phyloP scores from a whole-genome alignment of 1,140 invertebrate species.

The Belonocnema kinseyi region DNA sequence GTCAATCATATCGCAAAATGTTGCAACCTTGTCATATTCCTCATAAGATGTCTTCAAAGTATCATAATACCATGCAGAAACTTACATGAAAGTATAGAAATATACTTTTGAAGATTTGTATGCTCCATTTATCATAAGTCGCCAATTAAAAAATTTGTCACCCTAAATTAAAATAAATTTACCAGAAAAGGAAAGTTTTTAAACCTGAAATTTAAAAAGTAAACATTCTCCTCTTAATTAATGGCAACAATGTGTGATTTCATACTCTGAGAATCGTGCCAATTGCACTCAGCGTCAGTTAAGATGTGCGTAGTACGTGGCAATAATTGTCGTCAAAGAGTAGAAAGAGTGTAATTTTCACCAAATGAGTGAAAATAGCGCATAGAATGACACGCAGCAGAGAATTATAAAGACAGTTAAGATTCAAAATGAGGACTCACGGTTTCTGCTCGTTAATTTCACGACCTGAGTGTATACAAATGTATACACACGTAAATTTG shows the following conservation, averaged over 20 bases:
- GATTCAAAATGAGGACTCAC: neutral
- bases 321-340: constrained; percentile 13
- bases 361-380: constrained; percentile 26
- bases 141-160: too few species aligned
- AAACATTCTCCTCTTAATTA: neutral
- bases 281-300: constrained; percentile 4
- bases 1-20: neutral
- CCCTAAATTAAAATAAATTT: neutral
- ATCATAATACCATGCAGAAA: neutral
- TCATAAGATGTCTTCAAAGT: neutral
- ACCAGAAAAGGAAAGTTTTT: neutral
- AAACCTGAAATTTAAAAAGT: too few species aligned
- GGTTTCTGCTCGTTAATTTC: neutral
- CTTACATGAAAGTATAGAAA: too few species aligned
- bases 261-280: constrained; percentile 21
- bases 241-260: constrained; percentile 21
- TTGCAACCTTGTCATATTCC: neutral
- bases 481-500: too few species aligned
- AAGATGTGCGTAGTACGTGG: neutral
- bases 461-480: too few species aligned
- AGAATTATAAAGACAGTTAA: constrained; percentile 5
- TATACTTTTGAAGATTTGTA: too few species aligned
- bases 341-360: constrained; percentile 26
- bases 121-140: too few species aligned
- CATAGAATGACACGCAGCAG: neutral